Conservation (phyloP, 2,797 vertebrate species). For the Diplodus puntazzo region DNA sequence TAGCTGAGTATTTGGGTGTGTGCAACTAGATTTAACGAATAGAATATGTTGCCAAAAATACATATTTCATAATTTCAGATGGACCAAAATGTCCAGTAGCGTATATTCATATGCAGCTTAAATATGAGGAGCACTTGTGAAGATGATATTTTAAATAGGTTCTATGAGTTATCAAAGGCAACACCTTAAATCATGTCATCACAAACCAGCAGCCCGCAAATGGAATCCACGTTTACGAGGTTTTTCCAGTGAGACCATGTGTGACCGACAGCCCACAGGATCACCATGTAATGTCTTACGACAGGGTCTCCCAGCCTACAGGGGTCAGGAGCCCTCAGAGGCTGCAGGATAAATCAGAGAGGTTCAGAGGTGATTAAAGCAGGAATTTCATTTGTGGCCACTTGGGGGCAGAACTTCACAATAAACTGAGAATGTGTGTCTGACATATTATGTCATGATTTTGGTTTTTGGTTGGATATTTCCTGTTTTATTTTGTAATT, state of each 20-base stretch:
- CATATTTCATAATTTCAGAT: not conserved
- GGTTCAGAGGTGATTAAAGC: not conserved
- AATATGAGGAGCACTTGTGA: not conserved
- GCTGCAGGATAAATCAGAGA: not conserved
- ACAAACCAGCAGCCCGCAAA: conserved; percentile 26
- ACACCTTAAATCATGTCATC: conserved; percentile 1
- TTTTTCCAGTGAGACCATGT: conserved; percentile 29
- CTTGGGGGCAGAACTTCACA: not conserved
- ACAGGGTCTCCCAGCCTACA: not conserved
- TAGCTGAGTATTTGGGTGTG: not conserved
- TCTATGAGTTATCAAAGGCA: conserved; percentile 18
- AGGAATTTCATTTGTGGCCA: not conserved
- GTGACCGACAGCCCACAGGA: conserved; percentile 23
- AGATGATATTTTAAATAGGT: not conserved
- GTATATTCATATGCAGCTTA: not conserved
- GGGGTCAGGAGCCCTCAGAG: not conserved
- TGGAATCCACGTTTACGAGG: conserved; percentile 39
- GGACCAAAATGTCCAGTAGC: not conserved
- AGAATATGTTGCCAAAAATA: not conserved
- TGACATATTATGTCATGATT: not conserved
- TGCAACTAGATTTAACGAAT: not conserved
- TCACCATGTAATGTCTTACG: conserved; percentile 12
- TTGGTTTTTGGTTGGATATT: too few relatives aligned
- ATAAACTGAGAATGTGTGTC: not conserved
- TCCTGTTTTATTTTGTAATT: too few relatives aligned